Evolutionary conservation across 1,140 invertebrate genomes (phyloP).

Genomic region (Habropoda laboriosa): DNA sequence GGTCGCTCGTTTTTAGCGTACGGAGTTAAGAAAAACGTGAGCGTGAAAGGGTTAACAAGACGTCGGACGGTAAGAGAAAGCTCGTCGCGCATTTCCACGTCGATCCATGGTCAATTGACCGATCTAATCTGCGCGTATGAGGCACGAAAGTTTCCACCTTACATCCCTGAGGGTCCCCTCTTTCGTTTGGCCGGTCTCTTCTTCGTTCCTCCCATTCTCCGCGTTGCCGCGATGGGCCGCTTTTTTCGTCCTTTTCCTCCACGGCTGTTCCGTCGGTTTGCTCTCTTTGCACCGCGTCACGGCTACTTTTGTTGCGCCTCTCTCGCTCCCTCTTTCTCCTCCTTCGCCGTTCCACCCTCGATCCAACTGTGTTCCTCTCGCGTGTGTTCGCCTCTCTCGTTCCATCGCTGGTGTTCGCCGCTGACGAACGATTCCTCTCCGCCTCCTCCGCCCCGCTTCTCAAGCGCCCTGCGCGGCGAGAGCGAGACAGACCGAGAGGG

Average conservation of each 20-base stretch:
- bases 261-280: conserved; percentile 55
- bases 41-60: too few relatives aligned
- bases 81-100: not conserved
- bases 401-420: conserved; percentile 16
- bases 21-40: too few relatives aligned
- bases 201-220: conserved; percentile 38
- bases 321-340: conserved; percentile 50
- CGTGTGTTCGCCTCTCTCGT: conserved; percentile 28
- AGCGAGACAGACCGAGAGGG: not conserved
- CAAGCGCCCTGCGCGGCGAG: too few relatives aligned
- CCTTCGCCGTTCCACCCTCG: conserved; percentile 37
- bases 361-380: conserved; percentile 14
- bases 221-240: conserved; percentile 56
- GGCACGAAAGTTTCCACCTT: conserved; percentile 54
- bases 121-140: conserved; percentile 34
- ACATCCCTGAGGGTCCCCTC: conserved; percentile 61
- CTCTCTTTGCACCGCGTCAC: conserved; percentile 69
- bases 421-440: not conserved
- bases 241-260: conserved; percentile 67
- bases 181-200: conserved; percentile 40
- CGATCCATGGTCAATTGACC: not conserved
- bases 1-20: too few relatives aligned
- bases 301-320: conserved; percentile 73
- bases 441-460: too few relatives aligned
- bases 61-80: too few relatives aligned